Evolutionary conservation across 2,113 vertebrate genomes (phyloP), one percentile per base, ranked within the genome.

Genomic region (Panthera uncia): DNA sequence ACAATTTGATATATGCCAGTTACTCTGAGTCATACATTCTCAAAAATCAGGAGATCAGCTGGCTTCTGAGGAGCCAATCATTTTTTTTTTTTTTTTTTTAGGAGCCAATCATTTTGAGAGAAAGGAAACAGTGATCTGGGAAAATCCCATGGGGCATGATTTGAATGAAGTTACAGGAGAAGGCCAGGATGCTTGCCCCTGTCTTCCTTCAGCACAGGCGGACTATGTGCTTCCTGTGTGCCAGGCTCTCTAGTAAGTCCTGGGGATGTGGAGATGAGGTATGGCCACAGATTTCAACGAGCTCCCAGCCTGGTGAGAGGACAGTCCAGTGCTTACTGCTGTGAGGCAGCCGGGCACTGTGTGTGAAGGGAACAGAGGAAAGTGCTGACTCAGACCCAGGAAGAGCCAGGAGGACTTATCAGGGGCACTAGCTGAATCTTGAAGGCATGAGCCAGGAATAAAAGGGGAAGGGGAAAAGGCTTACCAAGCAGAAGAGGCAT

Each of bases 31-130:
- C 84, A 86, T 31, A 79, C 12, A 68, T 68, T 91, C 50, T 71
- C 31, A 78, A 95, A 86, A 87, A 74, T 93, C 45, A 74, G 52
- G 83, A 87, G 80, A 71, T 65, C 81, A 78, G 48, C 25, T 86
- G 23, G 57, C 87, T 87, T 88, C 69, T 80, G n/a, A 84, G n/a
- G 73, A 92, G 79, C 33, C 68, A 80, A 57, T 76, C 41, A 90
- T 82, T 92, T 92, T 73, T 45, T 45, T 45, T 45, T 45, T 45
- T 45, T 45, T 41, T 41, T 41, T 41, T 45, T 45, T 45, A 84
- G n/a, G 73, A 92, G 79, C 33, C 68, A 80, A 50, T 76, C n/a
- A 92, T 82, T 92, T 92, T 73, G n/a, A 92, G 71, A 94, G 74
- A 68, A 55, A 87, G 23, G n/a, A 73, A 95, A 55, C 4, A 18